Evolutionary conservation across 2,113 vertebrate genomes (phyloP).

Genomic region (Raja brachyura): DNA sequence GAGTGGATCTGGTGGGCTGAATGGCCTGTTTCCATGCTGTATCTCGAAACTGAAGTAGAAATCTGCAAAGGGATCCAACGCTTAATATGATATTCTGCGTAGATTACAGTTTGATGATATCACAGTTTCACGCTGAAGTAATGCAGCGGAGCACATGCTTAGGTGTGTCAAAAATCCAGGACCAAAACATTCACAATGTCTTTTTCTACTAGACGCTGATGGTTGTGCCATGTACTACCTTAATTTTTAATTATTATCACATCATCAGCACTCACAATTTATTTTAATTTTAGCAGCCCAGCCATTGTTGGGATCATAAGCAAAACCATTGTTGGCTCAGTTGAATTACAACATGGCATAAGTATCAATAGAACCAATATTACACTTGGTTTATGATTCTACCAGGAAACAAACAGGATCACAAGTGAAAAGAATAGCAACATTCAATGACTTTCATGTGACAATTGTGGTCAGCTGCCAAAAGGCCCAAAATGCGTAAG

Average conservation of each 20-base stretch:
- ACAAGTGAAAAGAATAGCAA: not conserved
- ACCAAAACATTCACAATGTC: not conserved
- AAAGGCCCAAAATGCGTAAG: not conserved
- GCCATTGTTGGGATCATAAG: constrained; percentile 20
- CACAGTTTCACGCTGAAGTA: not conserved
- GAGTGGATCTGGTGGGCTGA: no score
- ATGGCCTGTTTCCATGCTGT: no score
- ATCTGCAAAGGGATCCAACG: not conserved
- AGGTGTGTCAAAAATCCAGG: no score
- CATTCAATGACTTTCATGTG: constrained; percentile 2
- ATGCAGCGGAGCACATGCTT: no score
- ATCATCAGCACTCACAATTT: not conserved
- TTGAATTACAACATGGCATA: not conserved
- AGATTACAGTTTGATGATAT: not conserved
- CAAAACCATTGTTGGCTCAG: not conserved
- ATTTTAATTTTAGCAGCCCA: not conserved
- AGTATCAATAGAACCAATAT: not conserved
- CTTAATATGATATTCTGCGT: not conserved
- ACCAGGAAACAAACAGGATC: not conserved
- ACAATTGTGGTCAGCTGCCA: constrained; percentile 3
- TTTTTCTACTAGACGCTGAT: not conserved
- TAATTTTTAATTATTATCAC: not conserved
- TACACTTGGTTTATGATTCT: not conserved
- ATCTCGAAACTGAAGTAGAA: not conserved
- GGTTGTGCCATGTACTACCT: not conserved